Conservation (phyloP, 1,140 invertebrate genomes). For the Wasmannia auropunctata region DNA sequence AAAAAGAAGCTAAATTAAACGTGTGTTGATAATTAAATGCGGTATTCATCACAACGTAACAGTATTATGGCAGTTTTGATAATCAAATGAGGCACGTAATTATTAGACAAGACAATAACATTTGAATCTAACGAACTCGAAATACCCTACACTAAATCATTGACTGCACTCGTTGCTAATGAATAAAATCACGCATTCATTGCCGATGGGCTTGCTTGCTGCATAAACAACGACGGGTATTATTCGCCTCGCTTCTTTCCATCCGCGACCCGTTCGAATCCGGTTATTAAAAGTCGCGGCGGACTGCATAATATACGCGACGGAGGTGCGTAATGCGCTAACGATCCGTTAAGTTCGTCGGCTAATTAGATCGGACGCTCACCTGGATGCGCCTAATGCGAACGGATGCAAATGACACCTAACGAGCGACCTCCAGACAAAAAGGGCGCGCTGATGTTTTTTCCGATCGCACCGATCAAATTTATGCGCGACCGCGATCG, state of each 20-base stretch:
- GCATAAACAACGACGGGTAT: constrained; percentile 33
- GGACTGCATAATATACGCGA: constrained; percentile 63
- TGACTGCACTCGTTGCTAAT: not conserved
- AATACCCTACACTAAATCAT: not conserved
- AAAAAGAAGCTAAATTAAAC: not conserved
- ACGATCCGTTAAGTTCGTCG: constrained; percentile 67
- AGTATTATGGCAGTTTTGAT: not conserved
- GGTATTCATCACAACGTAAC: not conserved
- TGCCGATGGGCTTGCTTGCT: not conserved
- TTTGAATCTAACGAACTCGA: not conserved
- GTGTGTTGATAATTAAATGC: not conserved
- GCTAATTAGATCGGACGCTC: constrained; percentile 68
- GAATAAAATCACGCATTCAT: not conserved
- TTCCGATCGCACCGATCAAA: constrained; percentile 57
- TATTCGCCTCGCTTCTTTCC: constrained; percentile 40
- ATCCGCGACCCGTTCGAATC: not conserved
- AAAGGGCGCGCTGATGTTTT: constrained; percentile 49
- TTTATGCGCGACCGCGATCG: constrained; percentile 54
- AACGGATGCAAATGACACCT: constrained; percentile 70
- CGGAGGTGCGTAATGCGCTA: constrained; percentile 51
- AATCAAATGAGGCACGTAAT: not conserved
- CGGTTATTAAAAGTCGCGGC: constrained; percentile 41
- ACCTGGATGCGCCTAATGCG: constrained; percentile 62
- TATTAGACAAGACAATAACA: not conserved
- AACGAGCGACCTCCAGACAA: constrained; percentile 65